These are phyloP conservation scores for Steromphala cineraria DNA, from an alignment of 2,888 invertebrate genomes.

Conservation along the genomic window DNA sequence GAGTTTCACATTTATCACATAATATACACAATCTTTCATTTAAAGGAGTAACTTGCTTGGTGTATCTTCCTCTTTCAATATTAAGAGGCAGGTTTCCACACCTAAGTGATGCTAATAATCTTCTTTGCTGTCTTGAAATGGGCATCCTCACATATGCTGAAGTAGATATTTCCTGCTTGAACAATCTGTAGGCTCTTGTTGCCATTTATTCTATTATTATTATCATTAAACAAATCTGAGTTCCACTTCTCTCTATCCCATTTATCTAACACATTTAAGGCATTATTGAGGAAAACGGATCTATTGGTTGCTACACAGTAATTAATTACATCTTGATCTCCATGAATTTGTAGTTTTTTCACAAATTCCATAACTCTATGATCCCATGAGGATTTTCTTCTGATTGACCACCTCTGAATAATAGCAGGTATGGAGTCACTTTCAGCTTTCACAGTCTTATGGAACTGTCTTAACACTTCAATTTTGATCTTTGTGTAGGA, in stretches of 20 bases:
- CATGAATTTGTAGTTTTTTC: neutral
- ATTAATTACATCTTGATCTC: neutral
- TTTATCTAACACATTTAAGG: neutral
- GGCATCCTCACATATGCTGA: neutral
- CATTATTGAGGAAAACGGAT: neutral
- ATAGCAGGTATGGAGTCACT: too few species aligned
- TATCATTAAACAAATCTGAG: neutral
- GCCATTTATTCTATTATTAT: neutral
- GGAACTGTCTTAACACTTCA: too few species aligned
- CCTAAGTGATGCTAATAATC: neutral
- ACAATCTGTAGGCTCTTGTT: neutral
- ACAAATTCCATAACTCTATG: neutral
- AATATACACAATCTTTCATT: neutral
- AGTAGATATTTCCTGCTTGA: neutral
- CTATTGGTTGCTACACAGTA: neutral
- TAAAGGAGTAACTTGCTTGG: neutral
- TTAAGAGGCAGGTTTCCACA: neutral
- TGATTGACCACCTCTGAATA: neutral
- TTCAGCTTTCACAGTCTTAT: too few species aligned
- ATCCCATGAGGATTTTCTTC: neutral
- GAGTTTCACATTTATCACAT: too few species aligned
- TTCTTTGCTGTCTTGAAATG: neutral
- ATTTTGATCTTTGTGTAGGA: too few species aligned
- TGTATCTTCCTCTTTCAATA: neutral
- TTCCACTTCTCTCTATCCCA: neutral